Evolutionary conservation across 2,113 vertebrate species (phyloP), one percentile per base, ranked within the genome.

Genomic region (Romanogobio albipinnatus): DNA sequence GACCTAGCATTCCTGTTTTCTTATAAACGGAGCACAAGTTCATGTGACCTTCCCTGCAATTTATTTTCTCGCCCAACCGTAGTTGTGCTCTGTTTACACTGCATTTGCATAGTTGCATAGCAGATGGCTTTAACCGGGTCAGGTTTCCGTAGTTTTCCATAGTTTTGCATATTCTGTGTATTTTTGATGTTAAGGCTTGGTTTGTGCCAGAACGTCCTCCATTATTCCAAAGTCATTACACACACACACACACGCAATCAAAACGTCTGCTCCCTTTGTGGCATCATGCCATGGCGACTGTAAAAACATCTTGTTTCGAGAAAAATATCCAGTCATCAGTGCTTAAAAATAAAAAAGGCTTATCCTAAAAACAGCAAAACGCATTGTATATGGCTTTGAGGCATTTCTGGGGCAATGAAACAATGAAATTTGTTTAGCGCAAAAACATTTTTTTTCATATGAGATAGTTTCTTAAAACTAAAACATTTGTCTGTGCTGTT

Each of bases 111-210:
- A 88, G 81, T 59, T 77, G 71, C 36, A 75, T 68, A 84, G 73
- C 84, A 89, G 78, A 87, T 87, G 73, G 84, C 61, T 81, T 79
- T 78, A 82, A 82, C 64, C 82, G 66, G 86, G 84, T 61, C 82
- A 83, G 51, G 51, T 64, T 87, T 81, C 49, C 59, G 39, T 84
- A 82, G 86, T 71, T 86, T 87, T 84, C 49, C 59, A 76, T 84
- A 62, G 82, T 70, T 86, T 87, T 84, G 81, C 86, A 87, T 89
- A 79, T 86, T 33, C 22, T 15, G 29, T 81, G 76, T 76, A 68
- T 61, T 83, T 84, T 76, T 78, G 62, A 76, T 84, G 29, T 71
- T 58, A 77, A 49, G 36, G 36, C 39, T 36, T 61, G 64, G 39
- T 47, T 86, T 62, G 29, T 47, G 56, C 5, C 5, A 47, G 56